These are phyloP conservation scores for Salmo trutta DNA, from an alignment of 2,797 vertebrate genomes.

Conservation along the genomic window DNA sequence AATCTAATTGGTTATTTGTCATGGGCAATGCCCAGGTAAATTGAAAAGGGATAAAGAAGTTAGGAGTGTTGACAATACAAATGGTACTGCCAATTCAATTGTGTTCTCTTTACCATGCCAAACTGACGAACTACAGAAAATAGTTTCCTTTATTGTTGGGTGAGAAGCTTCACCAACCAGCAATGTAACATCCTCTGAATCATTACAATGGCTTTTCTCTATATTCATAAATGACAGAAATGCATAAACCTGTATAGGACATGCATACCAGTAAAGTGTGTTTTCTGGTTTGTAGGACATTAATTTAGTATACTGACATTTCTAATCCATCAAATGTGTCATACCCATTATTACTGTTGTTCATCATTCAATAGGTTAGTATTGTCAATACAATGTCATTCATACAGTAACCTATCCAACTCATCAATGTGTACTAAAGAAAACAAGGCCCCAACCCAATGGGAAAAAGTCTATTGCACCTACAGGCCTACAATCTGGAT, in stretches of 20 bases:
- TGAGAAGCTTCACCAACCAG: conserved; percentile 32
- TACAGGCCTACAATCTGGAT: neutral
- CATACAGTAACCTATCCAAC: conserved; percentile 7
- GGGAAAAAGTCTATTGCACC: conserved; percentile 27
- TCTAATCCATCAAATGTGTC: conserved; percentile 1
- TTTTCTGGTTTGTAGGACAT: conserved; percentile 6
- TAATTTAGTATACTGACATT: conserved; percentile 5
- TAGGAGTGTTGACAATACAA: conserved; percentile 53
- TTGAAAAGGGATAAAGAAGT: conserved; percentile 61
- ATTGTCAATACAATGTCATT: conserved; percentile 21
- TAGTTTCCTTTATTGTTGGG: conserved; percentile 23
- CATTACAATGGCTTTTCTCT: conserved; percentile 5
- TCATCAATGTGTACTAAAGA: conserved; percentile 20
- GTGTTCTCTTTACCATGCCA: conserved; percentile 33
- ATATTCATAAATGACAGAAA: neutral
- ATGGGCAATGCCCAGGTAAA: conserved; percentile 50
- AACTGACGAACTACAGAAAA: conserved; percentile 50
- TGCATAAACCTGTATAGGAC: neutral
- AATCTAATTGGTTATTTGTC: conserved; percentile 24
- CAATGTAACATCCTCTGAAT: conserved; percentile 13
- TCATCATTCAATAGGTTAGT: conserved; percentile 13
- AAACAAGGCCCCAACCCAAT: conserved; percentile 27
- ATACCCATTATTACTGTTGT: conserved; percentile 2
- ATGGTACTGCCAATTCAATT: conserved; percentile 51
- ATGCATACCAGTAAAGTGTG: neutral